Base-by-base conservation (phyloP, 2,797 vertebrate genomes). In the Peromyscus attwateri region DNA sequence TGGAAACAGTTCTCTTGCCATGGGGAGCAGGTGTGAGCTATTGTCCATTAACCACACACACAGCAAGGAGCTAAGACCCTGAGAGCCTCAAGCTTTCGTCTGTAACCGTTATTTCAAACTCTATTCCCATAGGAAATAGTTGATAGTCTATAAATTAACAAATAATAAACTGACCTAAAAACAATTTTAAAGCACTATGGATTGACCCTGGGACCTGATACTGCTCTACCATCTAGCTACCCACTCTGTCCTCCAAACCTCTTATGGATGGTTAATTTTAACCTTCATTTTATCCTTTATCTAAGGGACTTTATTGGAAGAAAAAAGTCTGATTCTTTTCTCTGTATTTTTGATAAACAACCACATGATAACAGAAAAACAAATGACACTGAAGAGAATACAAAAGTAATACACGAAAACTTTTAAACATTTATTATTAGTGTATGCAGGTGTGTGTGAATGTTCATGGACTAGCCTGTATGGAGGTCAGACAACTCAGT, bases 221-320 rank as follows among this genome's bases (percentile, higher is more conserved):
- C 62, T 55, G 23, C 25, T 81, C 46, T 34, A n/a, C n/a, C 27
- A 68, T n/a, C 43, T 25, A 80, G 21, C 75, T 49, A 80, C 25
- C 23, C 4, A 27, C 6, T n/a, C 25, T 29, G 34, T 16, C 46
- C 57, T 12, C 34, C 6, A 70, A 68, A 57, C 2, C n/a, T 57
- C 71, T 71, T 94, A 43, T 75, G 55, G 82, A 55, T 92, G 40
- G 84, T 49, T 87, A 82, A 79, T 93, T 95, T 81, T 93, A 95
- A 95, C 37, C 23, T 57, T 34, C n/a, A 95, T 46, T 87, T 71
- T 57, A 95, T 43, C 66, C 29, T 94, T 92, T 71, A 94, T 75
- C 52, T 92, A 76, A 81, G 21, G 46, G 68, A 7, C 13, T 95
- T 96, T 75, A 92, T 31, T 40, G 49, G 91, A 89, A 14, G 4